A percentile compares a stretch with the other conserved stretches of the same genome.
Evolutionary conservation across 2,113 vertebrate genomes (phyloP).

Genomic region (Motacilla alba): DNA sequence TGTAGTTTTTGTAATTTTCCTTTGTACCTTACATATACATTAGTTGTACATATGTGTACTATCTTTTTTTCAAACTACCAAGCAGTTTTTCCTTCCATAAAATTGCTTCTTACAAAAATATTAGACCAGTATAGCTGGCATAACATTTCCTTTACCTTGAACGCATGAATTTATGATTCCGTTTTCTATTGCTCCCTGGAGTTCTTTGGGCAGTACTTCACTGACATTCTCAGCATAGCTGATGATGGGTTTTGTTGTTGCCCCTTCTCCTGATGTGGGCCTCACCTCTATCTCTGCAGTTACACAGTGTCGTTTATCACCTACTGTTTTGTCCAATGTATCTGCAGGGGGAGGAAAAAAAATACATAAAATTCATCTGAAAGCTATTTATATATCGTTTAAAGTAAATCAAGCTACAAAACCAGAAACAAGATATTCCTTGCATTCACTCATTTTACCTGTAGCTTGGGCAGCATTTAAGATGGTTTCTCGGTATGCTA

Average conservation of each 20-base stretch:
- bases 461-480: constrained; percentile 72
- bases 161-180: constrained; percentile 83
- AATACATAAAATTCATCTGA: neutral
- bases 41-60: accelerated
- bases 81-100: neutral
- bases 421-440: neutral
- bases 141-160: constrained; percentile 78
- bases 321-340: constrained; percentile 84
- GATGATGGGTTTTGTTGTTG: constrained; percentile 45
- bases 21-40: neutral
- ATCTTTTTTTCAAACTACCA: neutral
- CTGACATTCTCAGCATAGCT: constrained; percentile 46
- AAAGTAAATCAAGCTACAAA: neutral
- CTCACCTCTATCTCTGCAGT: constrained; percentile 75
- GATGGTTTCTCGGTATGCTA: constrained; percentile 93
- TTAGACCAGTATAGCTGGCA: neutral
- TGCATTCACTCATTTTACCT: constrained; percentile 69
- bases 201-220: constrained; percentile 64
- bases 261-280: constrained; percentile 51
- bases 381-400: neutral
- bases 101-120: neutral
- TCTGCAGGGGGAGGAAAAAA: constrained; percentile 64
- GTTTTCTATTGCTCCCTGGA: constrained; percentile 81
- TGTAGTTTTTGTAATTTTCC: neutral
- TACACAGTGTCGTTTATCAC: constrained; percentile 84